Conservation (phyloP, 2,888 invertebrate genomes). For the Axea sp. region DNA sequence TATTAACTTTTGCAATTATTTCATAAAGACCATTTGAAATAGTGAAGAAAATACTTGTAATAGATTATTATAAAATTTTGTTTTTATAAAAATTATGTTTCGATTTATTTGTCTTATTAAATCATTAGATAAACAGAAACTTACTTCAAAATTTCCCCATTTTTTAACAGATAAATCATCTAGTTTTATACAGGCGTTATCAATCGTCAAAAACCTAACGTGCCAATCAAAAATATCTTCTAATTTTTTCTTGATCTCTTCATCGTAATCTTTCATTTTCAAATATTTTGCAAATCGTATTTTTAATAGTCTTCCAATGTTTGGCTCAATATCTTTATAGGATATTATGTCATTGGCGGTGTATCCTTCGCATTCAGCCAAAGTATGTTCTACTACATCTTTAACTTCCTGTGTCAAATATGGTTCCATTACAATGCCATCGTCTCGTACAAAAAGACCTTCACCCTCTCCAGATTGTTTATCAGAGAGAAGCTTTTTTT, state of each 20-base stretch:
- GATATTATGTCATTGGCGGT: constrained; percentile 75
- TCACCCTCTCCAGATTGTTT: constrained; percentile 81
- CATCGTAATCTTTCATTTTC: constrained; percentile 71
- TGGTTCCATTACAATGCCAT: constrained; percentile 79
- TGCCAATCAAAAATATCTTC: constrained; percentile 83
- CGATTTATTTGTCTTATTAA: no score
- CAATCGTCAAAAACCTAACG: constrained; percentile 82
- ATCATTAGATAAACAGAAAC: background rate
- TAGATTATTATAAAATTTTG: no score
- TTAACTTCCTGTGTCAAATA: constrained; percentile 80
- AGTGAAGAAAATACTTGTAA: no score
- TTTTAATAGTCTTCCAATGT: constrained; percentile 77
- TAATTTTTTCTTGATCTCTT: constrained; percentile 72
- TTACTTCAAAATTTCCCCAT: constrained; percentile 81
- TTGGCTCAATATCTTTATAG: constrained; percentile 74
- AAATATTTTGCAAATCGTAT: constrained; percentile 79
- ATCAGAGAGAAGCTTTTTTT: constrained; percentile 80
- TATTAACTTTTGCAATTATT: no score
- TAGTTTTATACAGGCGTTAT: constrained; percentile 82
- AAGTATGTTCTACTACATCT: constrained; percentile 79
- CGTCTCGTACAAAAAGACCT: constrained; percentile 80
- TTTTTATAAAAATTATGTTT: no score
- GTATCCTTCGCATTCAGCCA: constrained; percentile 80
- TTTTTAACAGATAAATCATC: constrained; percentile 81
- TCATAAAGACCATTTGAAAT: no score